These are phyloP conservation scores for Boulengeromyrus knoepffleri DNA, from an alignment of 2,113 vertebrate species.

Conservation along the genomic window DNA sequence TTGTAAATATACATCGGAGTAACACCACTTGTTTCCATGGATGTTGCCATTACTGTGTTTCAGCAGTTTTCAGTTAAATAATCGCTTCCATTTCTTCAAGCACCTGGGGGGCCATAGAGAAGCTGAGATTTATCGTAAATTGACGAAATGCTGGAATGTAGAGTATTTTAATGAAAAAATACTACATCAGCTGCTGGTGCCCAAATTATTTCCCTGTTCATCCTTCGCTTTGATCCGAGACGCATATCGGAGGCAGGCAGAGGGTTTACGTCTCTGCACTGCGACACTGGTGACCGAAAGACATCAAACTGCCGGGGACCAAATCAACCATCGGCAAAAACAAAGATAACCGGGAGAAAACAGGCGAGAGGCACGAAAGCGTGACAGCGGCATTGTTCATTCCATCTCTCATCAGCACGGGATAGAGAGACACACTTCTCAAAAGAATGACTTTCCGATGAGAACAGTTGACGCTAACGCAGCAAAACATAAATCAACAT, in stretches of 20 bases:
- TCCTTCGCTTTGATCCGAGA: background rate
- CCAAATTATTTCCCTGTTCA: background rate
- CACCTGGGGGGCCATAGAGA: background rate
- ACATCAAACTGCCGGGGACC: background rate
- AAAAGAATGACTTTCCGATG: constrained; percentile 52
- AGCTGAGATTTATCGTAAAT: background rate
- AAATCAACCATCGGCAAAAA: background rate
- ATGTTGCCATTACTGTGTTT: background rate
- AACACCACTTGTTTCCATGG: background rate
- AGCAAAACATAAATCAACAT: constrained; percentile 54
- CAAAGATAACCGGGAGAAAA: constrained; percentile 23
- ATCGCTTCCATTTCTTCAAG: background rate
- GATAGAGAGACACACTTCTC: constrained; percentile 41
- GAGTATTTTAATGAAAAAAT: background rate
- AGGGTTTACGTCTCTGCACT: background rate
- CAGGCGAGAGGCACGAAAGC: constrained; percentile 15
- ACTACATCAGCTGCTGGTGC: background rate
- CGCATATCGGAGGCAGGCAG: background rate
- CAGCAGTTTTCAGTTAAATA: background rate
- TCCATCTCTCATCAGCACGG: constrained; percentile 30
- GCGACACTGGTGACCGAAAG: background rate
- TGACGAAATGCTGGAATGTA: background rate
- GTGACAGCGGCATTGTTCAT: constrained; percentile 41
- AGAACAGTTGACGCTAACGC: constrained; percentile 49
- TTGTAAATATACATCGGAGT: background rate